Percentiles rank a stretch among this genome's conserved stretches.
Conservation (phyloP, 2,888 invertebrate genomes). For the Electrophaes corylata region DNA sequence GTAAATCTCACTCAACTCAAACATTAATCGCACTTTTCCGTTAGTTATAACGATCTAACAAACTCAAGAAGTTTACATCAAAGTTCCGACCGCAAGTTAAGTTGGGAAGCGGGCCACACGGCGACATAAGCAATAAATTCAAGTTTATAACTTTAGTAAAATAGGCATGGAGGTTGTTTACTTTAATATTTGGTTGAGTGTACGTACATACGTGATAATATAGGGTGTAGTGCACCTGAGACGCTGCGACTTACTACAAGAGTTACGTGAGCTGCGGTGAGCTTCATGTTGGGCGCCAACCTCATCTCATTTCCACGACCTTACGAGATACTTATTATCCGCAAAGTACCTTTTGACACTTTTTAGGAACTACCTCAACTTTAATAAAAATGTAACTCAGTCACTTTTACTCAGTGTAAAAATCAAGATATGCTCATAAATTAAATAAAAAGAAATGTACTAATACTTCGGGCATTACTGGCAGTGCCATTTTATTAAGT, state of each 20-base stretch:
- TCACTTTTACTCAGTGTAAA: too few relatives aligned
- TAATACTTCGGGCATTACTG: too few relatives aligned
- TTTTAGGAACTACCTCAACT: constrained; percentile 24
- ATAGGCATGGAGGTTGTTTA: constrained; percentile 68
- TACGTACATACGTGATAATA: constrained; percentile 71
- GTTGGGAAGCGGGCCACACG: constrained; percentile 43
- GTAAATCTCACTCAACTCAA: constrained; percentile 27
- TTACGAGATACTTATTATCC: constrained; percentile 63
- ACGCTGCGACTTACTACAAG: constrained; percentile 56
- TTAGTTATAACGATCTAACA: constrained; percentile 34
- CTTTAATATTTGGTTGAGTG: constrained; percentile 67
- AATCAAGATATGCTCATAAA: too few relatives aligned
- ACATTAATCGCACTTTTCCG: constrained; percentile 33
- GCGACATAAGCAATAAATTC: constrained; percentile 57
- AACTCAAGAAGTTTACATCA: constrained; percentile 43
- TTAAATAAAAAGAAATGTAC: too few relatives aligned
- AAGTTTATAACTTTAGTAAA: constrained; percentile 63
- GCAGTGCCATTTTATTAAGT: too few relatives aligned
- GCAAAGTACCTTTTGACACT: constrained; percentile 33
- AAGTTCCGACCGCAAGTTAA: constrained; percentile 48
- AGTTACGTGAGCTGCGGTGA: constrained; percentile 54
- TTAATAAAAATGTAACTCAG: not conserved
- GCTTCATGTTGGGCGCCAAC: constrained; percentile 62
- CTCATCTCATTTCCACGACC: constrained; percentile 64
- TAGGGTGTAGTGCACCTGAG: constrained; percentile 74